A percentile compares a stretch with the other conserved stretches of the same genome.
These are phyloP conservation scores for Crocidura indochinensis DNA, from an alignment of 2,797 vertebrate genomes.

Conservation along the genomic window DNA sequence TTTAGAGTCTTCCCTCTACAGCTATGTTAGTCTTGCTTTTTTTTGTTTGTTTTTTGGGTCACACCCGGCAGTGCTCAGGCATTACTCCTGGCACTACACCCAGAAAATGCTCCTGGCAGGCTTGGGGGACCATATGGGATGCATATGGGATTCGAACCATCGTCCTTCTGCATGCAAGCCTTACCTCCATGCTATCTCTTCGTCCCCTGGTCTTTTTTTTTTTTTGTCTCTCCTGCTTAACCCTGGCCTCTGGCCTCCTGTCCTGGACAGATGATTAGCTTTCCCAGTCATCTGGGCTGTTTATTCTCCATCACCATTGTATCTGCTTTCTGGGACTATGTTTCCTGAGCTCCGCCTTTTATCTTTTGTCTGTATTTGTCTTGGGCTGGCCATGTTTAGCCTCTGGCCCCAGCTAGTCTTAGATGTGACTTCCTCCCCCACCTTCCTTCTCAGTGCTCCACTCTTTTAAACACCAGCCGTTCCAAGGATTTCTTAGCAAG, in stretches of 20 bases:
- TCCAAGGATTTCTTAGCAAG: not conserved
- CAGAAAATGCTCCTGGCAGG: too few relatives aligned
- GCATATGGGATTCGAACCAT: too few relatives aligned
- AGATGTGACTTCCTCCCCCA: not conserved
- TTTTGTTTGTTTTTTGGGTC: too few relatives aligned
- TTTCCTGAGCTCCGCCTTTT: slow-evolving; percentile 58
- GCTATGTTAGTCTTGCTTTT: too few relatives aligned
- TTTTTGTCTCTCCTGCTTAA: not conserved
- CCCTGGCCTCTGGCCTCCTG: not conserved
- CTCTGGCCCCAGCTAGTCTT: slow-evolving; percentile 72
- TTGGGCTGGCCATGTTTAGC: slow-evolving; percentile 69
- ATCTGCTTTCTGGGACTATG: slow-evolving; percentile 55
- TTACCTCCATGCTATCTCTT: too few relatives aligned
- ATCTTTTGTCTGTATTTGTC: slow-evolving; percentile 76
- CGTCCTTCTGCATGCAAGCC: too few relatives aligned
- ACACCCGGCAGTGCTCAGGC: too few relatives aligned
- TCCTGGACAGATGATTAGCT: not conserved
- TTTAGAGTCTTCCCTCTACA: not conserved
- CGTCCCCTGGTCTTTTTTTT: not conserved
- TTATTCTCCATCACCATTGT: slow-evolving; percentile 53
- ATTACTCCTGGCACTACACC: too few relatives aligned
- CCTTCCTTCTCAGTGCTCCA: not conserved
- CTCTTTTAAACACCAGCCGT: not conserved
- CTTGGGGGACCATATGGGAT: too few relatives aligned
- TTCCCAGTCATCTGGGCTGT: slow-evolving; percentile 30